A percentile compares a stretch with the other conserved stretches of the same genome.
phyloP scores from a whole-genome alignment of 2,797 vertebrate species.

The Pampus argenteus region DNA sequence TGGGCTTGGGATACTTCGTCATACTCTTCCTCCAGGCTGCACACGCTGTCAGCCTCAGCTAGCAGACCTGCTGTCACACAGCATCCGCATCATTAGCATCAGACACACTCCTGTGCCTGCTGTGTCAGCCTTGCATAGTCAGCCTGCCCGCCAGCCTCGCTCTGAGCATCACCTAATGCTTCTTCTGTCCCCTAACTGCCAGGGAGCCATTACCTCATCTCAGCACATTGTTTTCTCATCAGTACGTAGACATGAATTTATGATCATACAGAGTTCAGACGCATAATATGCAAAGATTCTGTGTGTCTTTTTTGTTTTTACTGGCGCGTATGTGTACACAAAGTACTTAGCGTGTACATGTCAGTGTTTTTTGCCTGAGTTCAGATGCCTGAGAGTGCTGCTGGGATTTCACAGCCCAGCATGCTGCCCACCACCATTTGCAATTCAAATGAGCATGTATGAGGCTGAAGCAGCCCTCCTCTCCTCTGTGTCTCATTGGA shows the following conservation, averaged over 20 bases:
- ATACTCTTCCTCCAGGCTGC: slow-evolving; percentile 23
- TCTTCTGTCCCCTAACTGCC: background rate
- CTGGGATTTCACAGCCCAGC: slow-evolving; percentile 67
- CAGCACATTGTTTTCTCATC: slow-evolving; percentile 12
- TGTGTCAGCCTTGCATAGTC: slow-evolving; percentile 37
- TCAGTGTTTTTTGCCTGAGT: slow-evolving; percentile 50
- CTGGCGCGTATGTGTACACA: slow-evolving; percentile 16
- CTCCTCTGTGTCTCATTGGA: slow-evolving; percentile 55
- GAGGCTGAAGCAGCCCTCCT: slow-evolving; percentile 46
- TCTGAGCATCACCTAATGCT: slow-evolving; percentile 49
- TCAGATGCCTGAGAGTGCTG: slow-evolving; percentile 53
- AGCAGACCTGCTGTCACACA: slow-evolving; percentile 43
- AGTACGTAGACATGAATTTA: background rate
- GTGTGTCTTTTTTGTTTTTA: background rate
- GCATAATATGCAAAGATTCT: background rate
- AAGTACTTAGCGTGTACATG: slow-evolving; percentile 36
- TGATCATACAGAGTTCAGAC: slow-evolving; percentile 15
- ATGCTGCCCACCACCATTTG: slow-evolving; percentile 73
- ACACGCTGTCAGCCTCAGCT: slow-evolving; percentile 27
- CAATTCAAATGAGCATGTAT: slow-evolving; percentile 77
- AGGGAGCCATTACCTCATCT: slow-evolving; percentile 43
- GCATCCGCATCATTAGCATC: slow-evolving; percentile 23
- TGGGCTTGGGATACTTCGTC: slow-evolving; percentile 26
- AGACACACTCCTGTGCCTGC: slow-evolving; percentile 41
- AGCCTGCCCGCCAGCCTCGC: slow-evolving; percentile 20